Base-by-base conservation (phyloP, 1,140 invertebrate genomes). In the Calliphora vicina region DNA sequence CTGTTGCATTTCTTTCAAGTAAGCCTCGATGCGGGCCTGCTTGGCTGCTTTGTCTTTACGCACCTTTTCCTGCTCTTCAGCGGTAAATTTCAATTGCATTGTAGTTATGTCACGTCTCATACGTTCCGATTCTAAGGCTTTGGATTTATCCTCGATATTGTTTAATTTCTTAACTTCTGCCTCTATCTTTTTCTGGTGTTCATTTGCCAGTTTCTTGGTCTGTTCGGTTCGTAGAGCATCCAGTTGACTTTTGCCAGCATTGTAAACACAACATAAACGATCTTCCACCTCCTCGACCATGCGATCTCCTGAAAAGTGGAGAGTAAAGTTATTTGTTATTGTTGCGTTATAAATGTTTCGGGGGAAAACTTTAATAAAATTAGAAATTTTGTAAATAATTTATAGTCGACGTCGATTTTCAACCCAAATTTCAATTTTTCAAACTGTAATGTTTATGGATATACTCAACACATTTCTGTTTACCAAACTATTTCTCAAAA, bases 231-330 rank as follows among this genome's bases (percentile, higher is more conserved):
- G 61, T 6, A 88, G 81, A 12, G 26, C 35, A 29, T 89, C 88
- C 78, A 89, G 15, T 9, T 84, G 83, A 2, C 84, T 71, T 50
- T 88, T 88, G 20, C 85, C 87, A 26, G 84, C 61, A 82, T 88
- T 89, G 76, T 89, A 88, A 17, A 87, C 80, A 23, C 86, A 86
- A 57, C 87, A 89, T 80, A 87, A 72, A 4, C 82, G 83, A 78
- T 86, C 84, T 72, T 89, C 88, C 29, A 89, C 85, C 43, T 86
- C 85, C 73, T 89, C 87, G 2, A 86, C 81, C 85, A 88, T 86
- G 15, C 84, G 83, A 6, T 85, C 84, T 1, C 84, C 84, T 85
- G 61, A 84, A 45, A 27, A 29, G 2, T 17, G n/a, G n/a, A n/a
- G n/a, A n/a, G n/a, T n/a, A n/a, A n/a, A n/a, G n/a, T n/a, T n/a